Conservation (phyloP, 1,140 invertebrate species). For the Megalonaias nervosa region DNA sequence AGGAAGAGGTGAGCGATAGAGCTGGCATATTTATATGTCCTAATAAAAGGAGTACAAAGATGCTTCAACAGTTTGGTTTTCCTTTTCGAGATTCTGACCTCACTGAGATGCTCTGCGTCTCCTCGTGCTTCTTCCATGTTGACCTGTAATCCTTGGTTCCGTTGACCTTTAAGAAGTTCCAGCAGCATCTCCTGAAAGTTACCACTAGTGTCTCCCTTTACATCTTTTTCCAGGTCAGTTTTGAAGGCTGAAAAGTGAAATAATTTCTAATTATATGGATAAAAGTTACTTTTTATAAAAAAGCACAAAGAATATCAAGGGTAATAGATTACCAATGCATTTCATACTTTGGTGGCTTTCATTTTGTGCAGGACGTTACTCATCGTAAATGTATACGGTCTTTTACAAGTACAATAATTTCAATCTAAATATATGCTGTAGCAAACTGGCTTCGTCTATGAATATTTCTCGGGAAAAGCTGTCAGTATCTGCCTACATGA, state of each 20-base stretch:
- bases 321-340: neutral
- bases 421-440: no score
- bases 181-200: slow-evolving; percentile 91
- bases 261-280: no score
- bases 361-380: neutral
- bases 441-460: no score
- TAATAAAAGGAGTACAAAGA: no score
- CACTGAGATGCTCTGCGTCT: slow-evolving; percentile 46
- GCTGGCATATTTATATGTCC: no score
- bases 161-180: slow-evolving; percentile 37
- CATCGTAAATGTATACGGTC: no score
- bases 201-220: slow-evolving; percentile 91
- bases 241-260: slow-evolving; percentile 79
- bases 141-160: slow-evolving; percentile 38
- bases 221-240: slow-evolving; percentile 86
- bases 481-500: no score
- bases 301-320: slow-evolving; percentile 42
- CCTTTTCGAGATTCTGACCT: slow-evolving; percentile 28
- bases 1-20: no score
- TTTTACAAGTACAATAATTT: no score
- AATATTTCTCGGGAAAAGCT: no score
- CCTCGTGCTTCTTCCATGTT: slow-evolving; percentile 44
- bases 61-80: no score
- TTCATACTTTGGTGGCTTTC: neutral
- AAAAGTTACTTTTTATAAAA: no score